A percentile compares a stretch with the other conserved stretches of the same genome.
Conservation (phyloP, 2,113 vertebrate genomes). For the Microcebus lehilahytsara region DNA sequence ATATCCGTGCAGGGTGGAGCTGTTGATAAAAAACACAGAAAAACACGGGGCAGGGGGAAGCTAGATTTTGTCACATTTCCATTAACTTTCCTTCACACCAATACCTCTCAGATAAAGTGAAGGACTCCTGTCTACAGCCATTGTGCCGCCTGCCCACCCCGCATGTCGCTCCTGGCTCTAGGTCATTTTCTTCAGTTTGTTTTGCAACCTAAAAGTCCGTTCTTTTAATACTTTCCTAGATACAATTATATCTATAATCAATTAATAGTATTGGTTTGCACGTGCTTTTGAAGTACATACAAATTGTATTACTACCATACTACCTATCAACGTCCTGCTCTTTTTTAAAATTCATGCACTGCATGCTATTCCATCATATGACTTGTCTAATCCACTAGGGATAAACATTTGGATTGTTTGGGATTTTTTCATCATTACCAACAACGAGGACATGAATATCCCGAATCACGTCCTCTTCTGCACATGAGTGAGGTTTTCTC, state of each 20-base stretch:
- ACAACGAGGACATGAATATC: not conserved
- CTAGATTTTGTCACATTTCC: not conserved
- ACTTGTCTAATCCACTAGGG: not conserved
- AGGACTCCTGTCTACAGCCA: not conserved
- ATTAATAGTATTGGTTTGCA: not conserved
- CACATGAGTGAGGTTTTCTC: not conserved
- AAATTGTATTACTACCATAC: no score
- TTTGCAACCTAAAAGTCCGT: not conserved
- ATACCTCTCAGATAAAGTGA: not conserved
- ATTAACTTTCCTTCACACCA: not conserved
- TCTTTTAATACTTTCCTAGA: not conserved
- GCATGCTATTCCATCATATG: fast-evolving
- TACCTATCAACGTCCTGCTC: not conserved
- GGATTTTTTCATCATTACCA: not conserved
- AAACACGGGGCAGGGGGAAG: not conserved
- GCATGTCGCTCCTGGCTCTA: fast-evolving
- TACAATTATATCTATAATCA: not conserved
- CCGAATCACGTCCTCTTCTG: not conserved
- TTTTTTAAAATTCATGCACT: not conserved
- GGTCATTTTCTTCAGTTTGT: not conserved
- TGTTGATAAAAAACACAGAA: not conserved
- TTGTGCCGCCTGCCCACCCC: not conserved
- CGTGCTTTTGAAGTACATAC: not conserved
- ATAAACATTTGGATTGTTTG: fast-evolving
- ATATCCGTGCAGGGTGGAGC: not conserved